Evolutionary conservation across 2,797 vertebrate genomes (phyloP), one percentile per base, ranked within the genome.

Genomic region (Scarus forsteni): DNA sequence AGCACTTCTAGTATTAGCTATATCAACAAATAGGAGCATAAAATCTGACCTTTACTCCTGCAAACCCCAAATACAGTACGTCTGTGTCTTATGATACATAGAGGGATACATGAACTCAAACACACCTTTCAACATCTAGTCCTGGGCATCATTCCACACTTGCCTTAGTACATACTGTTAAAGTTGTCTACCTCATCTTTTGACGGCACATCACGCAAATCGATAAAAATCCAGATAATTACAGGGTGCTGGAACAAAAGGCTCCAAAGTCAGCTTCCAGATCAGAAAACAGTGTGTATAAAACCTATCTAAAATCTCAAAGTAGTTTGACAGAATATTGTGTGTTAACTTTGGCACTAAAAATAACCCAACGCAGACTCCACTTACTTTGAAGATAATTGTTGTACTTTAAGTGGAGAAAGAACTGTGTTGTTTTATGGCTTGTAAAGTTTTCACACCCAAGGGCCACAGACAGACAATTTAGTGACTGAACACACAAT

Each of bases 401-500:
- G 10, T 18, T 53, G 16, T 10, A 19, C 15, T 50, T 16, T 67
- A 56, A 56, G 16, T 50, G 7, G 16, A 68, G 16, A 62, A 36
- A 60, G 9, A 68, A 60, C 10, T 6, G 16, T 36, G 27, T 54
- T 61, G 35, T 51, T 67, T 74, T 10, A 56, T n/a, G 8, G 36
- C 13, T 53, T 6, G 9, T 2, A 16, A 7, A 27, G 3, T 42
- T 10, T 64, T 50, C 3, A 64, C 34, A 69, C 18, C 66, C 62
- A 53, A 60, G 66, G 42, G 19, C 74, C 44, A 59, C 8, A 18
- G 18, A 10, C 27, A 9, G 12, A 39, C n/a, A 19, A 54, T 62
- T 53, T 16, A 51, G 19, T 64, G 36, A 7, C n/a, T 36, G 42
- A 63, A 73, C 52, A 56, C 45, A 43, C 10, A 66, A 52, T 66